Base-by-base conservation (phyloP, 1,140 invertebrate species). In the Ptiloglossa arizonensis region DNA sequence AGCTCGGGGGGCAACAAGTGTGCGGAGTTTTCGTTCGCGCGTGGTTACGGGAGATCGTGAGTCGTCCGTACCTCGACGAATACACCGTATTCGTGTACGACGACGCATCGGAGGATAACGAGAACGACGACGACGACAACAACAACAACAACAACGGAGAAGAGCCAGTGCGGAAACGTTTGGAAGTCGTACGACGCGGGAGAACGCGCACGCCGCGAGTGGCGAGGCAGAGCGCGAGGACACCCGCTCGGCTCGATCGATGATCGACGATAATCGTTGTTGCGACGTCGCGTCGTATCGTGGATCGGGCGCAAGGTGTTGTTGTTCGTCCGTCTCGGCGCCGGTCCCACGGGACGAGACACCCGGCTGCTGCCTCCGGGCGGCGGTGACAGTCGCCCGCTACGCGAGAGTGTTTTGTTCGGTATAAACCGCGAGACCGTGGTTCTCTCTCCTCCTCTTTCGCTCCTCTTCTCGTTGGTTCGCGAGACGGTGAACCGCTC, bases 371-470 rank as follows among this genome's bases (percentile, higher is more conserved):
- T n/a, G n/a, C 27, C 38, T n/a, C 24, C 27, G 27, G 64, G 52
- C 81, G 80, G 82, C 84, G 86, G 88, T 89, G 88, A 89, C 88
- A 89, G 88, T 88, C 82, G 77, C 67, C 71, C n/a, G n/a, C 69
- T 77, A 87, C 86, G 88, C 87, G 87, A 89, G 81, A 87, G 86
- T 89, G 86, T 87, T 86, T 70, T 82, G 78, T 83, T 82, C 52
- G 38, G 48, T 32, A 29, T 54, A 46, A 57, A 35, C 35, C 41
- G 15, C 27, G 44, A 35, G 27, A 22, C 38, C 46, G 57, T n/a
- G 50, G 63, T 77, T 54, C 74, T 76, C 52, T 74, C 66, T 62
- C 72, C 52, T 79, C 78, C 71, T 57, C 70, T 27, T 59, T 72
- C 72, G 35, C 22, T 59, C 59, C 64, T 80, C 69, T 59, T 66